Conservation (phyloP, 2,113 vertebrate species). For the Arothron firmamentum region DNA sequence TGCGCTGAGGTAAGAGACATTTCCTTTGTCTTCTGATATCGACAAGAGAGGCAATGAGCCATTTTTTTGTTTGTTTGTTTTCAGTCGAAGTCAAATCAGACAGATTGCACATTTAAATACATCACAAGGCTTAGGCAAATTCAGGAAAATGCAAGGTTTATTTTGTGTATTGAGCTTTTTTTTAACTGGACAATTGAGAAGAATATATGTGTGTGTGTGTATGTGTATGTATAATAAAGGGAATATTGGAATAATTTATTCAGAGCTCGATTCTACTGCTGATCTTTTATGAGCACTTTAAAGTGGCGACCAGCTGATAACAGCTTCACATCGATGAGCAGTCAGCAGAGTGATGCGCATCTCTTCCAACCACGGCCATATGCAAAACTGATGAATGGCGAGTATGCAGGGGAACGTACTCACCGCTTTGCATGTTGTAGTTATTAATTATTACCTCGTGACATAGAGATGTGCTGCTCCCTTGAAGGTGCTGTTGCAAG, state of each 20-base stretch:
- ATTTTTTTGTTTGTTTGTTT: not conserved
- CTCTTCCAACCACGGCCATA: constrained; percentile 5
- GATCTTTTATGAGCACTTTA: not conserved
- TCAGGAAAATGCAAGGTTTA: not conserved
- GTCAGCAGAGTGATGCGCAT: not conserved
- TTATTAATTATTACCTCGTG: not conserved
- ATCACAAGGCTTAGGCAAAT: constrained; percentile 18
- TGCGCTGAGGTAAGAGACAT: constrained; percentile 41
- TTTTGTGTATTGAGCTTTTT: not conserved
- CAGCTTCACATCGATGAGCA: not conserved
- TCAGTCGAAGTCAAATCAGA: constrained; percentile 17
- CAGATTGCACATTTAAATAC: constrained; percentile 21
- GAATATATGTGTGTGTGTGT: too few relatives aligned
- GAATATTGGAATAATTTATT: not conserved
- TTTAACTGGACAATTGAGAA: not conserved
- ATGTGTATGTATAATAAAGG: not conserved
- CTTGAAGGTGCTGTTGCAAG: too few relatives aligned
- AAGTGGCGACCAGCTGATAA: not conserved
- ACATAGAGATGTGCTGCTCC: too few relatives aligned
- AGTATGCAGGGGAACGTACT: not conserved
- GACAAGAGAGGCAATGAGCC: not conserved
- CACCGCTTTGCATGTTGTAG: constrained; percentile 25
- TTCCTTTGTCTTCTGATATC: not conserved
- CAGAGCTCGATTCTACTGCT: not conserved
- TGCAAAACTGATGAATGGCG: constrained; percentile 39